Evolutionary conservation across 2,797 vertebrate genomes (phyloP).

Genomic region (Thunnus albacares): DNA sequence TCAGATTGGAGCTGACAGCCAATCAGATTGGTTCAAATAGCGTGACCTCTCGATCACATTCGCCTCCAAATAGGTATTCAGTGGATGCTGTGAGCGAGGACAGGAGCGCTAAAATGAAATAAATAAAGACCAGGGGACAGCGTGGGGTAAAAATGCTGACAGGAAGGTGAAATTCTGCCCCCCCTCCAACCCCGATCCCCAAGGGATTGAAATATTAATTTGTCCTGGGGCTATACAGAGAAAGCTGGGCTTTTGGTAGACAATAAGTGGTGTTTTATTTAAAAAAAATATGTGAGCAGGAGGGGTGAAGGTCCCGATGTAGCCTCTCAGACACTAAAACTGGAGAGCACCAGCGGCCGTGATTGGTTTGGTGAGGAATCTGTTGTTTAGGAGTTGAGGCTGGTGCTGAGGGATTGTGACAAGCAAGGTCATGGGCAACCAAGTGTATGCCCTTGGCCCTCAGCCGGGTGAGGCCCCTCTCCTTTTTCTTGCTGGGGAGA

Average conservation of each 20-base stretch:
- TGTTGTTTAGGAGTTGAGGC: slow-evolving; percentile 73
- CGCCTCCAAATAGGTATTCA: slow-evolving; percentile 86
- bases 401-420: slow-evolving; percentile 84
- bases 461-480: slow-evolving; percentile 67
- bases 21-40: slow-evolving; percentile 90
- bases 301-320: slow-evolving; percentile 68
- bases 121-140: slow-evolving; percentile 69
- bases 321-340: slow-evolving; percentile 73
- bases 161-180: slow-evolving; percentile 84
- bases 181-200: slow-evolving; percentile 84
- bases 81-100: slow-evolving; percentile 65
- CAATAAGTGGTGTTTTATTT: slow-evolving; percentile 93
- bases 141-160: slow-evolving; percentile 86
- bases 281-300: slow-evolving; percentile 80
- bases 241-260: slow-evolving; percentile 87
- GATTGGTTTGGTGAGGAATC: slow-evolving; percentile 78
- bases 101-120: slow-evolving; percentile 65
- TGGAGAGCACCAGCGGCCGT: slow-evolving; percentile 62
- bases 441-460: slow-evolving; percentile 84
- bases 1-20: slow-evolving; percentile 93
- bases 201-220: slow-evolving; percentile 98
- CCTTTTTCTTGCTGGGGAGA: slow-evolving; percentile 62
- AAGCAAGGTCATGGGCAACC: slow-evolving; percentile 83
- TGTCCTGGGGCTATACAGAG: slow-evolving; percentile 90
- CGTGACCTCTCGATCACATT: slow-evolving; percentile 83